phyloP scores from a whole-genome alignment of 30 jellyfish, hydroid and myxozoan genomes.

The Turritopsis dohrnii region DNA sequence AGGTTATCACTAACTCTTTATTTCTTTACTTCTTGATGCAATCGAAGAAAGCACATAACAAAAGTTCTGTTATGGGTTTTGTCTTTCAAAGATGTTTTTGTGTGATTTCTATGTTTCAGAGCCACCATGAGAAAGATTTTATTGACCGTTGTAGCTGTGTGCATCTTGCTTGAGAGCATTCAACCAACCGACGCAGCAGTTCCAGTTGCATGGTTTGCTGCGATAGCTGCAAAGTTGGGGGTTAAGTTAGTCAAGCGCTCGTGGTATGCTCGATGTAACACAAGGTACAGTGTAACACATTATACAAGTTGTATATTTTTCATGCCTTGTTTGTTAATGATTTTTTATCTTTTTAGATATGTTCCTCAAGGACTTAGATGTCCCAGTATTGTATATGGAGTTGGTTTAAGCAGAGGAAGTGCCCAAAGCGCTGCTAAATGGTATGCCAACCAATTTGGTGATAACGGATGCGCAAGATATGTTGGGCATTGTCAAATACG shows the following conservation, averaged over 20 bases:
- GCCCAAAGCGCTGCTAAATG: background rate
- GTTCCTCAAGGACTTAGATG: background rate
- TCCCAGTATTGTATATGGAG: background rate
- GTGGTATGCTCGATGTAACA: slow-evolving; percentile 10
- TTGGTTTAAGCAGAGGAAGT: background rate
- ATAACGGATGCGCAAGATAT: background rate
- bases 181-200: background rate
- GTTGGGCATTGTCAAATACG: slow-evolving; percentile 8
- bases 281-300: background rate
- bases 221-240: background rate
- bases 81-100: too few relatives aligned
- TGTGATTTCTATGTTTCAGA: background rate
- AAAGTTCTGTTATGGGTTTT: too few relatives aligned
- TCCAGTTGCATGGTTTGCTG: slow-evolving; percentile 18
- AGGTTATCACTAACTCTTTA: too few relatives aligned
- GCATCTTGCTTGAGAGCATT: background rate
- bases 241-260: background rate
- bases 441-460: background rate
- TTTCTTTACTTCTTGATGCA: too few relatives aligned
- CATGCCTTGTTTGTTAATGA: background rate
- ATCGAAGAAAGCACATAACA: too few relatives aligned
- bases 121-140: background rate
- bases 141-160: background rate
- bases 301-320: too few relatives aligned
- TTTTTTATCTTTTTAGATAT: background rate